Base-by-base conservation (phyloP, 1,140 invertebrate genomes). In the Lasioglossum baleicum region DNA sequence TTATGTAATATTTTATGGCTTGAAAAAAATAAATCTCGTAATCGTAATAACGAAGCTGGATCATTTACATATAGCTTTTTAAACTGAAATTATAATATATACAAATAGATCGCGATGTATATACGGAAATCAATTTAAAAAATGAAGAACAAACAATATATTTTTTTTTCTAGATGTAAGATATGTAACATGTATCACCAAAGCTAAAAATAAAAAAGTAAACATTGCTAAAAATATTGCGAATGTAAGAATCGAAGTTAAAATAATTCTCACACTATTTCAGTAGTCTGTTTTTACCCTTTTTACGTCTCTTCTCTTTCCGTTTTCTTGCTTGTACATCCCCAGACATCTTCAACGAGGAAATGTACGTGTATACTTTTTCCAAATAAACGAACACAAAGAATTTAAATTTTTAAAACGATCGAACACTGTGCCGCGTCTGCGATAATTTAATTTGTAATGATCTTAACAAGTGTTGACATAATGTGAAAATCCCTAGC, bases 261-360 rank as follows among this genome's bases (percentile, higher is more conserved):
- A 87, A 82, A 91, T 91, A 91, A 86, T 88, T 79, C 79, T 65
- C 60, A 77, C 69, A 77, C 73, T 51, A 44, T 56, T 69, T 51
- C 44, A 65, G 44, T 76, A 77, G 67, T 3, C 22, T 65, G 70
- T 35, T 67, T 81, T 93, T 94, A 96, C 96, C 95, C 95, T 95
- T 96, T 91, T 95, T 96, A 89, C 94, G 94, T 89, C 94, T 94
- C 88, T 96, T 96, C 87, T 96, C 95, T 91, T 95, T 96, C 83
- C 95, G 94, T 91, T 96, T 96, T 85, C 95, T 95, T 80, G 95
- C 94, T 88, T 96, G 95, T 79, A 95, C 95, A 91, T 96, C 95
- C 42, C 95, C 95, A 87, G 95, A 96, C 96, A 96, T 96, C 90
- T 90, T 93, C 51, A 48, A n/a, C 64, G 35, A n/a, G 22, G n/a